Base-by-base conservation (phyloP, 2,797 vertebrate genomes). In the Nasua narica region DNA sequence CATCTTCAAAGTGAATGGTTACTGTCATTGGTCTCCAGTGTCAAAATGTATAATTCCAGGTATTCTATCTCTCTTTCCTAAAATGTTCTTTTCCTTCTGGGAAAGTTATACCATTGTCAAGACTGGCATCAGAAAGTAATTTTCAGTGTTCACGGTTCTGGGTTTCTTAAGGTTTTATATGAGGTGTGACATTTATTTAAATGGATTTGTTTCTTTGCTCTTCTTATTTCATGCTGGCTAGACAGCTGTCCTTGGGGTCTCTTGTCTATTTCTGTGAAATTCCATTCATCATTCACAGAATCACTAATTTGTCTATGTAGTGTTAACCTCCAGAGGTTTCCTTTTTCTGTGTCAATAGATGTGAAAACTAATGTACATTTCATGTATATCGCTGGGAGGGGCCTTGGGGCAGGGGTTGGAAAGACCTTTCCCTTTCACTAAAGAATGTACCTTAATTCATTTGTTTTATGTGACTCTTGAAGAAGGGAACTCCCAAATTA, bases 281-380 rank as follows among this genome's bases (percentile, higher is more conserved):
- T 95, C 74, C 97, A 98, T 97, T 97, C 87, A 97, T 98, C 95
- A 98, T 23, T 97, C 87, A 93, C 52, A 98, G 97, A 98, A 98
- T 98, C 98, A 98, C 97, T 98, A 97, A 98, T 98, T 98, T 98
- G 95, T 78, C 91, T 89, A 43, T 97, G 92, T 96, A 97, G 77
- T 94, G 7, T 95, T 76, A 5, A 4, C 79, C 97, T 98, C 89
- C 25, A 84, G 89, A 79, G 93, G 29, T 85, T 97, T 97, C n/a
- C 13, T 67, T 65, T 94, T 98, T 98, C 92, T 93, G 87, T 94
- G 46, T 96, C 95, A 97, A 79, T 58, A 96, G 69, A 90, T 15
- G 81, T 97, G 96, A 97, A 86, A 97, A 65, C 27, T 96, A 96
- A 97, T 95, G 87, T 92, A 67, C 37, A 79, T 93, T 96, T 96